Evolutionary conservation across 1,140 invertebrate genomes (phyloP).

Genomic region (Eubasilissa regina): DNA sequence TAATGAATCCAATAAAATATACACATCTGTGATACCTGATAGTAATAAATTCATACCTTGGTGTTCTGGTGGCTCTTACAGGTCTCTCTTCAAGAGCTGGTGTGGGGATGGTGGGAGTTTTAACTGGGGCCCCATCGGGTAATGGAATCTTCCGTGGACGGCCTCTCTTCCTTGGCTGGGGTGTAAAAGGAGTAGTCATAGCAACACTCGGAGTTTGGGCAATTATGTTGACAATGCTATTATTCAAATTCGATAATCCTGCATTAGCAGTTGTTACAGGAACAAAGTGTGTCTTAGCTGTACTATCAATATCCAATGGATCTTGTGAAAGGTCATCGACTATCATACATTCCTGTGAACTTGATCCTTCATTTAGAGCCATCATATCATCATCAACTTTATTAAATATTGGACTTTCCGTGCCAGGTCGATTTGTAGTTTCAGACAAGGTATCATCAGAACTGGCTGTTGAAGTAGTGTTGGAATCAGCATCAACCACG

Average conservation of each 20-base stretch:
- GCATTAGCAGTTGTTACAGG: constrained; percentile 22
- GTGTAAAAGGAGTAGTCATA: constrained; percentile 61
- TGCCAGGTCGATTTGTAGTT: constrained; percentile 57
- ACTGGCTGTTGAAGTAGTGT: constrained; percentile 63
- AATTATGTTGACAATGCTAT: constrained; percentile 53
- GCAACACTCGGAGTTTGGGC: constrained; percentile 22
- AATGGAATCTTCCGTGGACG: constrained; percentile 69
- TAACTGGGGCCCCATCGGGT: constrained; percentile 63
- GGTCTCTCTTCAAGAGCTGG: constrained; percentile 69
- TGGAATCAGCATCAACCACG: constrained; percentile 65
- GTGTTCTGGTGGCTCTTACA: constrained; percentile 67
- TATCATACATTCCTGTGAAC: constrained; percentile 66
- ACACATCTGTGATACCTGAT: too few species aligned
- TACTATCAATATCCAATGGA: constrained; percentile 67
- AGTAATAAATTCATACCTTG: constrained; percentile 63
- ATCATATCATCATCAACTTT: constrained; percentile 67
- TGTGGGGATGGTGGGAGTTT: constrained; percentile 62
- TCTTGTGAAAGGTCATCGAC: constrained; percentile 68
- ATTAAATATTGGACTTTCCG: constrained; percentile 52
- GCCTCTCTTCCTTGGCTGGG: constrained; percentile 69
- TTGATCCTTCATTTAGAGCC: constrained; percentile 67
- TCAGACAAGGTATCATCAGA: constrained; percentile 50
- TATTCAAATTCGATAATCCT: constrained; percentile 44
- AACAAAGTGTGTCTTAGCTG: constrained; percentile 60
- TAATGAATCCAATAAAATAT: too few species aligned